Base-by-base conservation (phyloP, 2,888 invertebrate genomes). In the Spodoptera picta region DNA sequence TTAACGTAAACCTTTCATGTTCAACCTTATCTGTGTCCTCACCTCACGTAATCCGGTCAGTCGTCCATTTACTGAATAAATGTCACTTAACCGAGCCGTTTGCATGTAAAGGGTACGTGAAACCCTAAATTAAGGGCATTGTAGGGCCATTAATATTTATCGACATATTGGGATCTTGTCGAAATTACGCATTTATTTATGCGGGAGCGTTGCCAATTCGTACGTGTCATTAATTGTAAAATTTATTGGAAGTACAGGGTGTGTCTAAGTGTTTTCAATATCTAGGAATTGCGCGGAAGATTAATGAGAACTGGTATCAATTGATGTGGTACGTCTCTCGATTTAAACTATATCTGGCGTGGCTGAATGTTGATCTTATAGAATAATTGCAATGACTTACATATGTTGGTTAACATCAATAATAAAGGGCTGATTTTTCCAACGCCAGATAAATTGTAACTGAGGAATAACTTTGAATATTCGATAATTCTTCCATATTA, bases 121-220 rank as follows among this genome's bases (percentile, higher is more conserved):
- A 24, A 7, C 27, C 47, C 23, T 55, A 66, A 55, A 66, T 72
- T 45, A 48, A 11, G 24, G 45, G 24, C 36, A 45, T 43, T 45
- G 47, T 52, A 27, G 23, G n/a, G n/a, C 51, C 42, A 72, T 72
- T 72, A 59, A 69, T 55, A 65, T 69, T 65, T 48, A 59, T 69
- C n/a, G 66, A 46, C 44, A 44, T 41, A 46, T 70, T 53, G 7
- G 49, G 50, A 58, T 58, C 45, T 14, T 50, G n/a, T 51, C 10
- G 14, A 41, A 10, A 46, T 58, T 41, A 12, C 43, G 12, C 41
- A 54, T 43, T 60, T 41, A 14, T 23, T 10, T 49, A 4, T 27
- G 7, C n/a, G 44, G 47, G 23, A 23, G 11, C 4, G 31, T 23
- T 42, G 41, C 23, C 41, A 48, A 41, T 49, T 44, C 4, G 4